Percentiles rank a stretch among this genome's conserved stretches.
Conservation (phyloP, 2,888 invertebrate species). For the Tridacna crocea region DNA sequence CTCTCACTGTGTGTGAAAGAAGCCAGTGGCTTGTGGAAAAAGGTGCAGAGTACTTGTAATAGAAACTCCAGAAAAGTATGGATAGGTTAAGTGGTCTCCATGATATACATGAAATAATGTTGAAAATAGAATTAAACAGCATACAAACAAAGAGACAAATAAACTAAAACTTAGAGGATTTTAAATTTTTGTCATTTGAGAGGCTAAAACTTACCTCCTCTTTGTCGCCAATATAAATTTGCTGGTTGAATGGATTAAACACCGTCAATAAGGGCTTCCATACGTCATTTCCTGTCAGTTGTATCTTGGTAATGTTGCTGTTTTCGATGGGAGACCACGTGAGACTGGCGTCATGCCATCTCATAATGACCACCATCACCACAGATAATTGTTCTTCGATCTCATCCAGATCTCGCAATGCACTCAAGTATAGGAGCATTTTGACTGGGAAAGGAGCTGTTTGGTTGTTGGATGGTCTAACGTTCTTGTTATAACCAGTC, state of each 20-base stretch:
- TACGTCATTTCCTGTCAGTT: conserved; percentile 11
- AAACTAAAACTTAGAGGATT: too few relatives aligned
- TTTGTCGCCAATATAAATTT: conserved; percentile 23
- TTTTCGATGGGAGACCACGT: conserved; percentile 6
- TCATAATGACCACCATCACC: conserved; percentile 15
- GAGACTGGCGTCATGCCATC: conserved; percentile 10
- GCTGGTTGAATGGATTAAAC: conserved; percentile 19
- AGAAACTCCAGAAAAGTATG: too few relatives aligned
- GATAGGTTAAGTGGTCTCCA: too few relatives aligned
- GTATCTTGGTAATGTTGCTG: conserved; percentile 3
- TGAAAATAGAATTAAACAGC: too few relatives aligned
- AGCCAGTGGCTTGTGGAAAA: too few relatives aligned
- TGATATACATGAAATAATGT: too few relatives aligned
- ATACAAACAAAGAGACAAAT: too few relatives aligned
- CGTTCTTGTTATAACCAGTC: conserved; percentile 24
- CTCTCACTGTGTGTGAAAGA: too few relatives aligned
- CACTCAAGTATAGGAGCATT: conserved; percentile 5
- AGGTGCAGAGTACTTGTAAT: too few relatives aligned
- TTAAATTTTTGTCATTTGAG: too few relatives aligned
- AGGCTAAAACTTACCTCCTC: conserved; percentile 1
- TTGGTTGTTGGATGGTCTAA: conserved; percentile 26
- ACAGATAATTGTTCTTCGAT: conserved; percentile 16
- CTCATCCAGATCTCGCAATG: conserved; percentile 19
- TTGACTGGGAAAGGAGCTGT: neutral
- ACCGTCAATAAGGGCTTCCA: conserved; percentile 26